A percentile compares a stretch with the other conserved stretches of the same genome.
phyloP scores from a whole-genome alignment of 2,888 invertebrate species.

The Apeira syringaria region DNA sequence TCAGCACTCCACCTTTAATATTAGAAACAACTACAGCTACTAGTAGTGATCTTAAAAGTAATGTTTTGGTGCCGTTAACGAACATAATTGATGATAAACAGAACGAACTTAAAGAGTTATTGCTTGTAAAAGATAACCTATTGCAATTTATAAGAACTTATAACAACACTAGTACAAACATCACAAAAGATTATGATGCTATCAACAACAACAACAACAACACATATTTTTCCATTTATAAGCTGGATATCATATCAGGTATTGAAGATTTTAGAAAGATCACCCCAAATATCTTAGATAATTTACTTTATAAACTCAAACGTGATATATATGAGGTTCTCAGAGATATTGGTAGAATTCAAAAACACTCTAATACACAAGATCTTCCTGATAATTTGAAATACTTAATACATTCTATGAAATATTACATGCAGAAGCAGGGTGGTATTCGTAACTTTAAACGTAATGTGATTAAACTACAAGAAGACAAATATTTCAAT shows the following conservation, averaged over 20 bases:
- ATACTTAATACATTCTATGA: conserved; percentile 47
- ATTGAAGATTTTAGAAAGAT: conserved; percentile 35
- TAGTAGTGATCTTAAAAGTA: conserved; percentile 30
- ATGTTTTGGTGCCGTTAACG: conserved; percentile 45
- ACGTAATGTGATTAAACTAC: conserved; percentile 12
- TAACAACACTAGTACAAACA: conserved; percentile 27
- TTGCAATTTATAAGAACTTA: conserved; percentile 37
- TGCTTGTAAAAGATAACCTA: conserved; percentile 46
- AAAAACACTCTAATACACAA: conserved; percentile 35
- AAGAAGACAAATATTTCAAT: conserved; percentile 1
- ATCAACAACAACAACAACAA: conserved; percentile 16
- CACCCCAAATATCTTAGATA: conserved; percentile 33
- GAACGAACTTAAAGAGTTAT: conserved; percentile 50
- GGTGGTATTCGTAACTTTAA: conserved; percentile 25
- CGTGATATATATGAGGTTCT: conserved; percentile 55
- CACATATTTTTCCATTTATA: conserved; percentile 39
- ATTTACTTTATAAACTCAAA: conserved; percentile 53
- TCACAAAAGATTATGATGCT: conserved; percentile 20
- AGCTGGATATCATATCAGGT: conserved; percentile 41
- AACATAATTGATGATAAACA: conserved; percentile 51
- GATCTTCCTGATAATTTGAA: conserved; percentile 46
- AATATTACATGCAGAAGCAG: conserved; percentile 46
- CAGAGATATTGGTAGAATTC: conserved; percentile 46
- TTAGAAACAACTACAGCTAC: conserved; percentile 17
- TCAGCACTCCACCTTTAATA: not conserved